phyloP scores from a whole-genome alignment of 2,797 vertebrate species.

The Phylloscopus collybita region DNA sequence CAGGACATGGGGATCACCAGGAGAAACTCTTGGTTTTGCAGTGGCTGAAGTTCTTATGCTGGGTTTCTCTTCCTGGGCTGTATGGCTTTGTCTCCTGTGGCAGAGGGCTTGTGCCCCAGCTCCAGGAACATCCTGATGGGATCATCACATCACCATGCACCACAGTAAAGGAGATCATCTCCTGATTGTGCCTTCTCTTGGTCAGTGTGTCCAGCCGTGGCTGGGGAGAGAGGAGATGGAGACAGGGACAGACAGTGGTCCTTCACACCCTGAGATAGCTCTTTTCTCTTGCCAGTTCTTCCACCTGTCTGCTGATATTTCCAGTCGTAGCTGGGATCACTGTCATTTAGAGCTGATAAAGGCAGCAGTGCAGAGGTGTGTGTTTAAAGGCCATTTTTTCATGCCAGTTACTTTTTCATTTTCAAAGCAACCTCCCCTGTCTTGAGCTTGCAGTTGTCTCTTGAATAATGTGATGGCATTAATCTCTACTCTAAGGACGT shows the following conservation, averaged over 20 bases:
- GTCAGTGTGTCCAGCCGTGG: background rate
- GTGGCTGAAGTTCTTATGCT: background rate
- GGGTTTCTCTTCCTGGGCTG: background rate
- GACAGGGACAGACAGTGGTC: background rate
- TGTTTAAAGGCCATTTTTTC: background rate
- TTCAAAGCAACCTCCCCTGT: constrained; percentile 6
- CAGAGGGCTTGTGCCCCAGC: background rate
- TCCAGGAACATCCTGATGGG: background rate
- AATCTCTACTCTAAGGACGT: background rate
- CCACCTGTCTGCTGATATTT: background rate
- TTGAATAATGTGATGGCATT: constrained; percentile 28
- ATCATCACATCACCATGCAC: accelerated
- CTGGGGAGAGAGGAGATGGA: background rate
- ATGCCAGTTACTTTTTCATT: background rate
- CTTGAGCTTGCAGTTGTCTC: constrained; percentile 2
- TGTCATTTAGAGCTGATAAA: background rate
- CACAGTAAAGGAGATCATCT: background rate
- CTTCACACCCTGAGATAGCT: background rate
- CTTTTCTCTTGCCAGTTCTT: background rate
- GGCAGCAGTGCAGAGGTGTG: background rate
- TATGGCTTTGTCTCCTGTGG: accelerated
- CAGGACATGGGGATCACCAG: background rate
- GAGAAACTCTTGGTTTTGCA: background rate
- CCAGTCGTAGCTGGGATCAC: background rate
- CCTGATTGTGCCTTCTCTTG: background rate